phyloP scores from a whole-genome alignment of 1,140 invertebrate genomes.

The Grapholita molesta region DNA sequence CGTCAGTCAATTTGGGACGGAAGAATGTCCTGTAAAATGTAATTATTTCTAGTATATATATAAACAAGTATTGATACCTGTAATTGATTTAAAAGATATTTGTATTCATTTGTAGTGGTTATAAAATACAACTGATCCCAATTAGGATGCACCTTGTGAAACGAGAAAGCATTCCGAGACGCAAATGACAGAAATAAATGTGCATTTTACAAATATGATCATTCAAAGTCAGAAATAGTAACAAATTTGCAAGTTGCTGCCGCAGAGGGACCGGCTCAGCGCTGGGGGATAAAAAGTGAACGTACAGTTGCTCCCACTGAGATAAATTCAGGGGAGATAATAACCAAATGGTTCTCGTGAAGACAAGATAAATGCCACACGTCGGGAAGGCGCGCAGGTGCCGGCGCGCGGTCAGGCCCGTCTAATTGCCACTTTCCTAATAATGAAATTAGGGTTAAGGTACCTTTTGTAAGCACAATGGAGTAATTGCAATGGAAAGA shows the following conservation, averaged over 20 bases:
- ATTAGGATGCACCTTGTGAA: not conserved
- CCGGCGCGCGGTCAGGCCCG: not conserved
- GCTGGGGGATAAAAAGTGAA: constrained; percentile 4
- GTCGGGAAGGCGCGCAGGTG: constrained; percentile 19
- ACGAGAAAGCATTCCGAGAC: constrained; percentile 18
- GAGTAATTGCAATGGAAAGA: constrained; percentile 1
- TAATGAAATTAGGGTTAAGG: constrained; percentile 16
- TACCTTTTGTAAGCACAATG: constrained; percentile 1
- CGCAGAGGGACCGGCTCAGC: constrained; percentile 5
- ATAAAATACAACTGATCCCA: not conserved
- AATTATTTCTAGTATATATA: no score
- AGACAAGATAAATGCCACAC: constrained; percentile 32
- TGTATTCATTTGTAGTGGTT: no score
- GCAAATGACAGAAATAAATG: constrained; percentile 7
- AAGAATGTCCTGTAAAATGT: no score
- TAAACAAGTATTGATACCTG: no score
- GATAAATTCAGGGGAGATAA: constrained; percentile 12
- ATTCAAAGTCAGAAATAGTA: constrained; percentile 16
- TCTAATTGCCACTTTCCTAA: constrained; percentile 13
- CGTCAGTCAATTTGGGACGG: no score
- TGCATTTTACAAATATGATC: constrained; percentile 9
- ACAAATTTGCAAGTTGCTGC: not conserved
- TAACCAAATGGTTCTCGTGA: constrained; percentile 25
- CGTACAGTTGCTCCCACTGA: constrained; percentile 1
- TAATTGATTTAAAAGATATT: no score